Base-by-base conservation (phyloP, 2,888 invertebrate species). In the Xanthia togata region DNA sequence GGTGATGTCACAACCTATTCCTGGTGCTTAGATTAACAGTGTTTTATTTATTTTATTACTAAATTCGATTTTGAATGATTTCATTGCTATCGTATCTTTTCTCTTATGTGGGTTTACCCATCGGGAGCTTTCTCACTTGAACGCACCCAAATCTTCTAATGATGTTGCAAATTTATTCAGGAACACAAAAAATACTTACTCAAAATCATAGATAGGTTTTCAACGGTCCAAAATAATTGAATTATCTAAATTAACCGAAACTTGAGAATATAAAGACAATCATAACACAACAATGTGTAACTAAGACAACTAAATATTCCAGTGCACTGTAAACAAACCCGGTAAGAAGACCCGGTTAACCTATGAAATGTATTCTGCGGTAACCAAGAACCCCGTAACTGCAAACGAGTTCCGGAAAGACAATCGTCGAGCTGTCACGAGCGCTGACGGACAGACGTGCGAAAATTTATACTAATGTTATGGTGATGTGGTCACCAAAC, bases 381-480 rank as follows among this genome's bases (percentile, higher is more conserved):
- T 80, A 87, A 88, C 86, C 71, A 72, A 81, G 85, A 84, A 86
- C 64, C 70, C 76, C 76, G 84, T 80, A 86, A 83, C 83, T 78
- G 89, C 85, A 90, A 88, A 89, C 86, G 88, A 88, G 89, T 88
- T 89, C 88, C 91, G 91, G 91, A 90, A 91, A 89, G 82, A 87
- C 89, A 89, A 89, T 91, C 91, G 89, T 88, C 90, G 82, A 89
- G 76, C 87, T 83, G 88, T 90, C 89, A 84, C 78, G 9, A 64
- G 50, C 38, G 79, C 63, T 87, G 90, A 90, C 86, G 83, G 89
- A 88, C 88, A 79, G 91, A 90, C 91, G 88, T 78, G 91, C 89
- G 92, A 92, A 92, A 91, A 90, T 89, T 86, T 91, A 90, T 87
- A 90, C 91, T 91, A 91, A 91, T 91, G 91, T 87, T 89, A 85